Percentiles rank a stretch among this genome's conserved stretches.
These are phyloP conservation scores for Chamaetylas fuelleborni DNA, from an alignment of 2,113 vertebrate genomes.

Conservation along the genomic window DNA sequence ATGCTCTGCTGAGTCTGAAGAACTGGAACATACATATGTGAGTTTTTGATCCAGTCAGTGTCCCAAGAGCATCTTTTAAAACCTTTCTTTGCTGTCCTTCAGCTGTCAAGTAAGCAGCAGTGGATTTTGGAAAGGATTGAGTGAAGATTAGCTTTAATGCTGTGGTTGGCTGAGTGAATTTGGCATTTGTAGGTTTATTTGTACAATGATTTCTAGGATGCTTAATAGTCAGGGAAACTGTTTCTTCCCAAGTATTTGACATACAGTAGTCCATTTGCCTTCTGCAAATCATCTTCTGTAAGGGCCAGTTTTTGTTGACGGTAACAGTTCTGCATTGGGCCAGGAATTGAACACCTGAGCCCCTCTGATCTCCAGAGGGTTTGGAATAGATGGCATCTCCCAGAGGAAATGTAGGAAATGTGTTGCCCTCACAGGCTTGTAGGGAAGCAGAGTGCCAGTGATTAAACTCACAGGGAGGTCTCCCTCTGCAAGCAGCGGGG, in stretches of 20 bases:
- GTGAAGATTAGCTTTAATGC: background rate
- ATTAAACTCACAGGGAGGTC: background rate
- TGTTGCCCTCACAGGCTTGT: background rate
- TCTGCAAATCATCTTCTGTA: background rate
- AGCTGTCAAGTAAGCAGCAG: background rate
- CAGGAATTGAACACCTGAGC: background rate
- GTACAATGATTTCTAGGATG: background rate
- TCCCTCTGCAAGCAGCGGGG: background rate
- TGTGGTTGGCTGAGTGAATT: background rate
- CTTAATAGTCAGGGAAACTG: background rate
- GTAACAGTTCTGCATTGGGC: background rate
- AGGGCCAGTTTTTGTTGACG: background rate
- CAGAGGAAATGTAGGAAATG: fast-evolving
- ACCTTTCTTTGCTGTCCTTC: background rate
- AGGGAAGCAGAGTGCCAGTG: background rate
- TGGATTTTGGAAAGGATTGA: background rate
- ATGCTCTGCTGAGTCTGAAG: background rate
- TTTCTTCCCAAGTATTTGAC: background rate
- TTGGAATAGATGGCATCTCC: background rate
- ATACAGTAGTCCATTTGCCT: background rate
- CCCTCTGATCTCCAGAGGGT: background rate
- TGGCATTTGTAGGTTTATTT: background rate
- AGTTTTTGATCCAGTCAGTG: background rate
- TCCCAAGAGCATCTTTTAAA: background rate
- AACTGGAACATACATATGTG: background rate